These are phyloP conservation scores for Laothoe populi DNA, from an alignment of 2,888 invertebrate species.

Conservation along the genomic window DNA sequence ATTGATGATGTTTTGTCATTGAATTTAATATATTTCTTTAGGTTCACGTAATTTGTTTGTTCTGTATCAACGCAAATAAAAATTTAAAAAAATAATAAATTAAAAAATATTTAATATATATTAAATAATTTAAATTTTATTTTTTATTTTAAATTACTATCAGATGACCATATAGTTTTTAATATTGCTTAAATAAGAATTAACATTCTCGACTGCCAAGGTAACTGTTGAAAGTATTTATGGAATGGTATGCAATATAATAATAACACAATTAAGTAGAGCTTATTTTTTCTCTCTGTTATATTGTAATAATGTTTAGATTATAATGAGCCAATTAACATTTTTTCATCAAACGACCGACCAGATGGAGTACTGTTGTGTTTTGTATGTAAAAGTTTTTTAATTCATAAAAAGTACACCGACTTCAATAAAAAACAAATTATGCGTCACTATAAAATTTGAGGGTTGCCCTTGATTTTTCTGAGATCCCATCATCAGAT, in stretches of 20 bases:
- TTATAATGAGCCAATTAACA: conserved; percentile 10
- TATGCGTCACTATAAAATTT: too few relatives aligned
- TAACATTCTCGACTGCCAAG: neutral
- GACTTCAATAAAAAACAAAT: too few relatives aligned
- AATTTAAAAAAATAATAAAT: too few relatives aligned
- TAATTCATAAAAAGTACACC: too few relatives aligned
- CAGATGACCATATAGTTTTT: neutral
- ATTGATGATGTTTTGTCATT: too few relatives aligned
- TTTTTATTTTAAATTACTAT: too few relatives aligned
- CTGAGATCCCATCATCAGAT: too few relatives aligned
- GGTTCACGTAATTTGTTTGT: too few relatives aligned
- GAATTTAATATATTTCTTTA: too few relatives aligned
- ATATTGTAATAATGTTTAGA: neutral
- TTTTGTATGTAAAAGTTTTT: conserved; percentile 6
- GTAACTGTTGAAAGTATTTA: conserved; percentile 4
- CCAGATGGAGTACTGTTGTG: neutral
- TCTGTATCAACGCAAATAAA: too few relatives aligned
- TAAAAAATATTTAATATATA: too few relatives aligned
- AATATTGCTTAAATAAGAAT: neutral
- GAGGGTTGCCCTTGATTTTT: too few relatives aligned
- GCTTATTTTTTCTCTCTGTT: conserved; percentile 10
- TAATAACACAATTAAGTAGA: neutral
- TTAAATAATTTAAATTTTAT: neutral
- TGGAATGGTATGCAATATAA: neutral
- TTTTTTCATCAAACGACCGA: neutral